Evolutionary conservation across 1,140 invertebrate genomes (phyloP), one percentile per base, ranked within the genome.

Genomic region (Gryon sp.): DNA sequence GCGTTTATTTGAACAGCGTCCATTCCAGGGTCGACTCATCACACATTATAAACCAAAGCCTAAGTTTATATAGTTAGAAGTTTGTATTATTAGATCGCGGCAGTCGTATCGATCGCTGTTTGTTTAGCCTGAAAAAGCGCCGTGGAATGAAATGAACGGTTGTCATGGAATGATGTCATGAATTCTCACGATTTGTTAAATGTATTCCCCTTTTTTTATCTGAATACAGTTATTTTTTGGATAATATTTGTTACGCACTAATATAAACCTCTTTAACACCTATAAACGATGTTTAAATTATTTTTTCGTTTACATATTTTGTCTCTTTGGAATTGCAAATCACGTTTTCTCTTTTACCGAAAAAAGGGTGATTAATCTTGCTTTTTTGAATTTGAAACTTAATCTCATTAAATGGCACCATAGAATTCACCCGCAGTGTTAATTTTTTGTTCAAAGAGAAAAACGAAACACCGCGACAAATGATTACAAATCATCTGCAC

Each of bases 131-230:
- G 80, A 84, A 86, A 87, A 79, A 83, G 80, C 80, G 80, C 82
- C 79, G 80, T 81, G 80, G 83, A 85, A 87, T 84, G 81, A 82
- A 86, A 85, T 84, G 82, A 77, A 69, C 79, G 80, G 78, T 82
- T 88, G 86, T 88, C 85, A 87, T 88, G 85, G 86, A 88, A 88
- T 88, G 86, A 88, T 87, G 84, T 88, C 86, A 88, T 84, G 86
- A 84, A 84, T 81, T 84, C 79, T 78, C 62, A 77, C 60, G 59
- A 66, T 53, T 69, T 40, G 41, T 73, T 60, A 20, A 60, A 65
- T 45, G 55, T 60, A 66, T 28, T 36, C 41, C 32, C 55, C 28
- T 4, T 24, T 75, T n/a, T n/a, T 26, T 60, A 74, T 73, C 59
- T 50, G 18, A 65, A 41, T 15, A 9, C 28, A 16, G 40, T 46